Evolutionary conservation across 2,888 invertebrate species (phyloP).

Genomic region (Ochlodes sylvanus): DNA sequence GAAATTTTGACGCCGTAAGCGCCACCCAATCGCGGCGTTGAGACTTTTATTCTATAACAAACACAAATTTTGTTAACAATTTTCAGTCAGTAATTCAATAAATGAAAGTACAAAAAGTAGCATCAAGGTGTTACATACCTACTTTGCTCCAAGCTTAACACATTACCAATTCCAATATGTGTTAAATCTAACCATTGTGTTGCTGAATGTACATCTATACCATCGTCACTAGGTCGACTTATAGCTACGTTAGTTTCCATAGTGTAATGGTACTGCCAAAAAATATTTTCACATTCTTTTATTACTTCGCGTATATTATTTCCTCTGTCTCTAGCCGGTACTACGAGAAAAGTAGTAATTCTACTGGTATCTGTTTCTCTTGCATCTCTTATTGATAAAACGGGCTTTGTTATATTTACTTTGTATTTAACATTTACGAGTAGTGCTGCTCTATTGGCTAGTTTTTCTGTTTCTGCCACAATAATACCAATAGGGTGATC

Average conservation of each 20-base stretch:
- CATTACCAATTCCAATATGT: slow-evolving; percentile 80
- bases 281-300: slow-evolving; percentile 83
- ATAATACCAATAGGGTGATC: slow-evolving; percentile 89
- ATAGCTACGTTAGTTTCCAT: slow-evolving; percentile 88
- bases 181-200: slow-evolving; percentile 85
- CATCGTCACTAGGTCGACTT: slow-evolving; percentile 87
- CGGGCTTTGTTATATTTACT: slow-evolving; percentile 63
- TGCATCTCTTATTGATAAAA: slow-evolving; percentile 60
- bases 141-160: slow-evolving; percentile 77
- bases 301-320: slow-evolving; percentile 75
- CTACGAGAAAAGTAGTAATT: slow-evolving; percentile 50
- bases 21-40: slow-evolving; percentile 75
- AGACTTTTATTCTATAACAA: slow-evolving; percentile 58
- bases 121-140: slow-evolving; percentile 33
- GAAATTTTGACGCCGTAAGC: slow-evolving; percentile 89
- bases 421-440: slow-evolving; percentile 85
- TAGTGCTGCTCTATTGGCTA: slow-evolving; percentile 85
- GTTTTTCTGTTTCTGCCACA: slow-evolving; percentile 83
- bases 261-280: slow-evolving; percentile 88
- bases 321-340: slow-evolving; percentile 65
- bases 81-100: too few species aligned
- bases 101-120: too few species aligned
- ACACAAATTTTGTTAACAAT: neutral
- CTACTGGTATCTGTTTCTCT: slow-evolving; percentile 59
- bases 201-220: slow-evolving; percentile 85